Percentiles rank a stretch among this genome's conserved stretches.
Conservation (phyloP, 2,888 invertebrate genomes). For the Drosophila falleni region DNA sequence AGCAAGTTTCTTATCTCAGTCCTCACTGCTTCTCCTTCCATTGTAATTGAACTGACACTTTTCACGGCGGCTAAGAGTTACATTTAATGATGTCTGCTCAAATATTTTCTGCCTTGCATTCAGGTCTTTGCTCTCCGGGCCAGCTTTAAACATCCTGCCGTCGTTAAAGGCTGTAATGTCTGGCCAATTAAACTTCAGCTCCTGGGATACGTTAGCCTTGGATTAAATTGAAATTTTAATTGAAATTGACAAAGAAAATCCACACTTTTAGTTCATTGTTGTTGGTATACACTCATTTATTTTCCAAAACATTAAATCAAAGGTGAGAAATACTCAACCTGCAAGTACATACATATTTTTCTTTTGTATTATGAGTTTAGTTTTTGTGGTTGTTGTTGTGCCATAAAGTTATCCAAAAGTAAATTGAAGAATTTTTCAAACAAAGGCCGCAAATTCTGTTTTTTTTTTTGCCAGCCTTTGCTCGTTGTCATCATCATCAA, state of each 20-base stretch:
- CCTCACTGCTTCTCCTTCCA: conserved; percentile 3
- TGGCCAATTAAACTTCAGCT: conserved; percentile 55
- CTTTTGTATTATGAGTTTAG: conserved; percentile 48
- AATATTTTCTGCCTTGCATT: conserved; percentile 53
- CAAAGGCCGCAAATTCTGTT: conserved; percentile 48
- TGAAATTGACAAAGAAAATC: conserved; percentile 11
- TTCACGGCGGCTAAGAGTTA: conserved; percentile 66
- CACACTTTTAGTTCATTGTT: conserved; percentile 29
- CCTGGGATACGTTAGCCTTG: background rate
- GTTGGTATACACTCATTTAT: conserved; percentile 68
- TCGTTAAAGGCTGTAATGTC: conserved; percentile 44
- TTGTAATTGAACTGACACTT: conserved; percentile 75
- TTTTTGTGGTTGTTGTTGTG: conserved; percentile 52
- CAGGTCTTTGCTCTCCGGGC: background rate
- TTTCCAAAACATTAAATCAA: conserved; percentile 66
- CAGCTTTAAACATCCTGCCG: conserved; percentile 28
- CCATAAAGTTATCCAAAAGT: conserved; percentile 77
- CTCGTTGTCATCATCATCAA: conserved; percentile 60
- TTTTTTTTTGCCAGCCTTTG: conserved; percentile 46
- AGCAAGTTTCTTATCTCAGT: conserved; percentile 52
- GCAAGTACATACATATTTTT: conserved; percentile 49
- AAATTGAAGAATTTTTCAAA: conserved; percentile 55
- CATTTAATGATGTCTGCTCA: conserved; percentile 79
- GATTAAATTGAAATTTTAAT: conserved; percentile 2
- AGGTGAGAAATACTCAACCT: conserved; percentile 58